A percentile compares a stretch with the other conserved stretches of the same genome.
Evolutionary conservation across 2,888 invertebrate species (phyloP).

Genomic region (Hydrotaea diabolus): DNA sequence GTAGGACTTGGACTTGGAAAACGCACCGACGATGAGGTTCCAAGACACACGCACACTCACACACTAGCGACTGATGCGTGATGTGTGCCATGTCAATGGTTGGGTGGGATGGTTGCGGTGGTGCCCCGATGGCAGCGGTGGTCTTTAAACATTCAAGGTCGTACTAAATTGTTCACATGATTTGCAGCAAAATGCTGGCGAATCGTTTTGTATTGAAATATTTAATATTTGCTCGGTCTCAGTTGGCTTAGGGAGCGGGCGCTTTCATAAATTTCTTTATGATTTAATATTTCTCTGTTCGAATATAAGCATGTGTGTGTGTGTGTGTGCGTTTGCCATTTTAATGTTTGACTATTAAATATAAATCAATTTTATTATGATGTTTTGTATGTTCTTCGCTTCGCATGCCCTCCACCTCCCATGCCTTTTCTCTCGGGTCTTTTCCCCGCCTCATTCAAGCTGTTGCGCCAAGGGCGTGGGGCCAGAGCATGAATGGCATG

Average conservation of each 20-base stretch:
- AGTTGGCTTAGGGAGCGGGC: no score
- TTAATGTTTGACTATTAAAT: background rate
- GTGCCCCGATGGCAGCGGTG: background rate
- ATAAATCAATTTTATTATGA: slow-evolving; percentile 25
- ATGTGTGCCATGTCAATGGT: background rate
- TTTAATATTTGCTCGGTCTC: no score
- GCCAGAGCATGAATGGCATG: background rate
- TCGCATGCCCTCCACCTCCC: no score
- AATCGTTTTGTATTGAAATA: background rate
- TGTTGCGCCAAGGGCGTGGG: no score
- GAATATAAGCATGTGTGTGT: no score
- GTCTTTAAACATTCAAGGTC: background rate
- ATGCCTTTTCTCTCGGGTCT: background rate
- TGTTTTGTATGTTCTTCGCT: background rate
- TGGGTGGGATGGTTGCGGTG: background rate
- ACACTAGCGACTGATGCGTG: background rate
- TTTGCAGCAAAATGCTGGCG: background rate
- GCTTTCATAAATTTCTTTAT: background rate
- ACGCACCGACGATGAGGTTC: background rate
- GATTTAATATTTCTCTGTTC: background rate
- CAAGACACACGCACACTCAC: background rate
- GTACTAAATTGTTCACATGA: background rate
- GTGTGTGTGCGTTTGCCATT: background rate
- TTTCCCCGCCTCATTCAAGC: no score
- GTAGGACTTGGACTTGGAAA: background rate